A percentile compares a stretch with the other conserved stretches of the same genome.
Evolutionary conservation across 2,113 vertebrate genomes (phyloP).

Genomic region (human (Homo sapiens)): GRCh38 chr15:44331501-44332000

Average conservation of each 20-base stretch:
- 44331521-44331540: neutral
- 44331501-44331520: slow-evolving; percentile 43
- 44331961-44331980: slow-evolving; percentile 71
- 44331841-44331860: neutral
- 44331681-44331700: slow-evolving; percentile 26
- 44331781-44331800: slow-evolving; percentile 37
- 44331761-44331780: neutral
- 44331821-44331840: neutral
- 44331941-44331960: neutral
- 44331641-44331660: slow-evolving; percentile 37
- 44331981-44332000: slow-evolving; percentile 95
- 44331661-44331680: slow-evolving; percentile 20
- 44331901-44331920: slow-evolving; percentile 6
- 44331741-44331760: slow-evolving; percentile 40
- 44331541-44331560: slow-evolving; percentile 38
- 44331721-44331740: slow-evolving; percentile 29
- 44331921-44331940: slow-evolving; percentile 34
- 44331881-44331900: slow-evolving; percentile 22
- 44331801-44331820: neutral
- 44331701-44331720: slow-evolving; percentile 29
- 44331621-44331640: neutral
- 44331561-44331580: neutral
- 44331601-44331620: slow-evolving; percentile 30
- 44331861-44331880: neutral
- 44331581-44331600: neutral